These are phyloP conservation scores for Chymomyza fuscimana DNA, from an alignment of 2,888 invertebrate genomes.

Conservation along the genomic window DNA sequence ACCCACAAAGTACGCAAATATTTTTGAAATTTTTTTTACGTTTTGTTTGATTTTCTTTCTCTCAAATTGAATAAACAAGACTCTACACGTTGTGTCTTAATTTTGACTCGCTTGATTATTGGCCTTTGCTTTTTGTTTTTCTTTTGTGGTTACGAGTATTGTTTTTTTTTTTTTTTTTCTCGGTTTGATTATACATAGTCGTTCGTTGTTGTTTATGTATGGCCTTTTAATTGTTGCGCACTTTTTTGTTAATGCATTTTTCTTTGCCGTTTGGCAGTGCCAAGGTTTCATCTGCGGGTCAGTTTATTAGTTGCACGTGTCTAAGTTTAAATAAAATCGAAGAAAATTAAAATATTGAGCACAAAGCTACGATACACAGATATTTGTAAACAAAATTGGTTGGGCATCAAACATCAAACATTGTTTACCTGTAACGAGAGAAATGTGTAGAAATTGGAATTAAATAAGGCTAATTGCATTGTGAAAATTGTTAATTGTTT, in stretches of 20 bases:
- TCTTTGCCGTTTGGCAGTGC: constrained; percentile 8
- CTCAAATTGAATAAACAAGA: constrained; percentile 7
- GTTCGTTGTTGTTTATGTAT: constrained; percentile 19
- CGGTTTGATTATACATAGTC: not conserved
- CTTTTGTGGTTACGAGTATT: too few species aligned
- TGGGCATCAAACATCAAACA: not conserved
- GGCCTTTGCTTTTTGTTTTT: constrained; percentile 7
- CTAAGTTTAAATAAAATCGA: not conserved
- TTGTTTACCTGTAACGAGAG: not conserved
- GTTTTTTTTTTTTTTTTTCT: constrained; percentile 21
- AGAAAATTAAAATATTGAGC: too few species aligned
- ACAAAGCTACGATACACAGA: too few species aligned
- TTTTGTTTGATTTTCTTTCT: not conserved
- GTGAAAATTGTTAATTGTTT: not conserved
- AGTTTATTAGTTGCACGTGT: constrained; percentile 20
- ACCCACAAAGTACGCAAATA: too few species aligned
- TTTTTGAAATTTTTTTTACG: not conserved
- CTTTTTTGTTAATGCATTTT: constrained; percentile 12
- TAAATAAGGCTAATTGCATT: not conserved
- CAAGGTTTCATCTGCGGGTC: constrained; percentile 36
- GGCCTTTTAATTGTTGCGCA: constrained; percentile 28
- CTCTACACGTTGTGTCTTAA: not conserved
- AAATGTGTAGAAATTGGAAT: not conserved
- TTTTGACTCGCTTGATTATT: constrained; percentile 2
- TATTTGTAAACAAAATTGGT: not conserved